These are phyloP conservation scores for Ferdinandea cuprea DNA, from an alignment of 2,888 invertebrate genomes.

Conservation along the genomic window DNA sequence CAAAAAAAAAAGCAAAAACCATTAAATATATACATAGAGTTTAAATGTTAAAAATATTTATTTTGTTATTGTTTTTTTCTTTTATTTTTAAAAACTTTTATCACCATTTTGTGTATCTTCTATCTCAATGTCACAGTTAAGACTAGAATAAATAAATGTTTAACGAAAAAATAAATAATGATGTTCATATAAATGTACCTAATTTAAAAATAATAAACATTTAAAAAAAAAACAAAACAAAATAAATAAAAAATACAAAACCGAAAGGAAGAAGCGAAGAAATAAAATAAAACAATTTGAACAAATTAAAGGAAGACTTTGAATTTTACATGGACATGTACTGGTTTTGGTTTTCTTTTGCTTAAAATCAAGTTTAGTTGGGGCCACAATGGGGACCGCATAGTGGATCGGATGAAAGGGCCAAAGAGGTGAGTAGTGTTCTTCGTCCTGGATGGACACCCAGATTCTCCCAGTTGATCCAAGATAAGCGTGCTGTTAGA, in stretches of 20 bases:
- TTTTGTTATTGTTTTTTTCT: slow-evolving; percentile 31
- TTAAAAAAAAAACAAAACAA: slow-evolving; percentile 14
- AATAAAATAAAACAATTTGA: slow-evolving; percentile 29
- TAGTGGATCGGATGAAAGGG: slow-evolving; percentile 88
- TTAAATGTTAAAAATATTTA: slow-evolving; percentile 32
- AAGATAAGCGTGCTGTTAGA: slow-evolving; percentile 96
- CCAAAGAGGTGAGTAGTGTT: slow-evolving; percentile 91
- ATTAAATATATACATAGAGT: slow-evolving; percentile 5
- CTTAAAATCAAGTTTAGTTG: slow-evolving; percentile 49
- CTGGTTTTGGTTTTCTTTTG: background rate
- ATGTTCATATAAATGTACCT: slow-evolving; percentile 40
- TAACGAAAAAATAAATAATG: slow-evolving; percentile 27
- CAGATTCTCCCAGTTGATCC: slow-evolving; percentile 99
- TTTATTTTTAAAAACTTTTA: too few relatives aligned
- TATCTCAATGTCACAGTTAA: slow-evolving; percentile 51
- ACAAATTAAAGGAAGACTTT: slow-evolving; percentile 68
- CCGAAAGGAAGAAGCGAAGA: slow-evolving; percentile 6
- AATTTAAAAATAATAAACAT: slow-evolving; percentile 21
- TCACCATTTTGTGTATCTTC: slow-evolving; percentile 37
- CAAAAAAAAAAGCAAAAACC: slow-evolving; percentile 1
- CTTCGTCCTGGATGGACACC: slow-evolving; percentile 96
- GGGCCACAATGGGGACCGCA: slow-evolving; percentile 79
- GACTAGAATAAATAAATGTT: slow-evolving; percentile 30
- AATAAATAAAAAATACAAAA: slow-evolving; percentile 17
- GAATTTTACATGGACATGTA: slow-evolving; percentile 40